phyloP scores from a whole-genome alignment of 2,888 invertebrate genomes.

The Synergus itoensis region DNA sequence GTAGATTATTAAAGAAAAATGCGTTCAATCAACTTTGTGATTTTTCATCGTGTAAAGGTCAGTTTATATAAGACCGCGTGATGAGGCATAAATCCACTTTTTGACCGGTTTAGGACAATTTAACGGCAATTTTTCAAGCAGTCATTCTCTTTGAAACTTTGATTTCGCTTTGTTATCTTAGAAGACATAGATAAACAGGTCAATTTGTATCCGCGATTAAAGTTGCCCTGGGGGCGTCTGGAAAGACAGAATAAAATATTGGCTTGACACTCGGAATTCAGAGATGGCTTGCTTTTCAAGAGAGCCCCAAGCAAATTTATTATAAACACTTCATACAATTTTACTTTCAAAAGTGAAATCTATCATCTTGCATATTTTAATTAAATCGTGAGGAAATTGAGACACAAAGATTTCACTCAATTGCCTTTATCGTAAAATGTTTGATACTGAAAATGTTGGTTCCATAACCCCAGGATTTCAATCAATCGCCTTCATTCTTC shows the following conservation, averaged over 20 bases:
- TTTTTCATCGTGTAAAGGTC: slow-evolving; percentile 25
- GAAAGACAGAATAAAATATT: slow-evolving; percentile 36
- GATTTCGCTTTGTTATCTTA: slow-evolving; percentile 29
- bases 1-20: slow-evolving; percentile 46
- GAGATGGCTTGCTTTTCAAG: not conserved
- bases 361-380: too few species aligned
- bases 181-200: slow-evolving; percentile 35
- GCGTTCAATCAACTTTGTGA: slow-evolving; percentile 35
- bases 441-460: not conserved
- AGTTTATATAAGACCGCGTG: slow-evolving; percentile 1
- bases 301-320: not conserved
- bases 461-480: not conserved
- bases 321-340: too few species aligned
- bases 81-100: not conserved
- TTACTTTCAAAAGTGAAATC: too few species aligned
- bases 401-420: not conserved
- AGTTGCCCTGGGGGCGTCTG: slow-evolving; percentile 21
- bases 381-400: not conserved
- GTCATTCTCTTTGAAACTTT: slow-evolving; percentile 17
- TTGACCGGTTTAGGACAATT: not conserved
- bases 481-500: not conserved
- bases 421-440: not conserved
- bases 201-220: slow-evolving; percentile 39
- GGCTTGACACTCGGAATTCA: slow-evolving; percentile 7
- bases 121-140: slow-evolving; percentile 13